Evolutionary conservation across 2,797 vertebrate species (phyloP).

Genomic region (Halcyon chelicuti): DNA sequence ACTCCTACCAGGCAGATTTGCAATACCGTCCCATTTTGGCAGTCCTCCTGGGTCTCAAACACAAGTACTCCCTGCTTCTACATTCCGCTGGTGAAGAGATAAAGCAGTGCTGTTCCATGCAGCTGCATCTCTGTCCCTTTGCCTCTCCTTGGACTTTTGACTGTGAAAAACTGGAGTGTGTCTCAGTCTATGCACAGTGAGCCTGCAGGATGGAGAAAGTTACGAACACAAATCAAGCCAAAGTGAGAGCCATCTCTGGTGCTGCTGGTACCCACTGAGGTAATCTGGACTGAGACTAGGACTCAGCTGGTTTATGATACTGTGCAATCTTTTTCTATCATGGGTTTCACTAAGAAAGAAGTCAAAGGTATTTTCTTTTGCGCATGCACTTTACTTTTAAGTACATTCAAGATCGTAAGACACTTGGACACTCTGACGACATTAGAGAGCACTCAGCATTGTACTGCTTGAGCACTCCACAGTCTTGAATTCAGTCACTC

Average conservation of each 20-base stretch:
- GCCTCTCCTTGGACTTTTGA: background rate
- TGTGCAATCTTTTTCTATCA: background rate
- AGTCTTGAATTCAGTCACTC: background rate
- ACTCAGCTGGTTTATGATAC: background rate
- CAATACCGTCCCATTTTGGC: background rate
- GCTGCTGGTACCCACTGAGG: background rate
- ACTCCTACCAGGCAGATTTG: background rate
- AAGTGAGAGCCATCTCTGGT: background rate
- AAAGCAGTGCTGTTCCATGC: background rate
- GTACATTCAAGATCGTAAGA: background rate
- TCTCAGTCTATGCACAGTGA: background rate
- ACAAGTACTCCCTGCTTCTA: background rate
- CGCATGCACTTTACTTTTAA: constrained; percentile 9
- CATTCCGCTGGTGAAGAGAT: background rate
- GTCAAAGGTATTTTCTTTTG: background rate
- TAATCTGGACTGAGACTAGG: background rate
- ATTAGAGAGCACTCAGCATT: background rate
- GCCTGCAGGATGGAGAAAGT: background rate
- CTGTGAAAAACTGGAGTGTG: background rate
- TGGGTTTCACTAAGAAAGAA: background rate
- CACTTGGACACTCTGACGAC: background rate
- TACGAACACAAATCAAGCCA: background rate
- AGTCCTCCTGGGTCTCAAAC: background rate
- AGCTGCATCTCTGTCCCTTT: background rate
- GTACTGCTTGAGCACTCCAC: background rate